Evolutionary conservation across 1,140 invertebrate species (phyloP).

Genomic region (Aphaenogaster rudis): DNA sequence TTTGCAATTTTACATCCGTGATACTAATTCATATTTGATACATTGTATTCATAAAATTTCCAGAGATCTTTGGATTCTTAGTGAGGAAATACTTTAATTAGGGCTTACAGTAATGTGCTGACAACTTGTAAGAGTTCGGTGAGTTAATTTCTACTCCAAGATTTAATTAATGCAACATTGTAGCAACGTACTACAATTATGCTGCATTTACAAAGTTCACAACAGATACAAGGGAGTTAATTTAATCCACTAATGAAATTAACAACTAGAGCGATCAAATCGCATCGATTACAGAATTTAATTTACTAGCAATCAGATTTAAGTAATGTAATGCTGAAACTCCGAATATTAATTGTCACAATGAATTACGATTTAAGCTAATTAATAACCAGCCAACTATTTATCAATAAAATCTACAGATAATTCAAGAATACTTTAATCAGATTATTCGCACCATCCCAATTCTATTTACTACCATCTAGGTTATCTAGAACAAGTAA

Average conservation of each 20-base stretch:
- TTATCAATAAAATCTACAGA: neutral
- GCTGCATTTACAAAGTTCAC: constrained; percentile 7
- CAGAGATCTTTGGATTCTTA: neutral
- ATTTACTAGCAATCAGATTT: constrained; percentile 22
- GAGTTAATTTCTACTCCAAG: neutral
- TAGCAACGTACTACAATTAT: neutral
- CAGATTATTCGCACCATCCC: neutral
- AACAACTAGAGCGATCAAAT: constrained; percentile 17
- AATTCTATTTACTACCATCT: constrained; percentile 8
- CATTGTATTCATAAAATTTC: neutral
- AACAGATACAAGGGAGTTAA: neutral
- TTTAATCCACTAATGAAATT: constrained; percentile 46
- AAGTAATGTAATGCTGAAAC: neutral
- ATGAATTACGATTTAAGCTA: constrained; percentile 18
- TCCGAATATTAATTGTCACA: constrained; percentile 1
- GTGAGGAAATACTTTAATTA: neutral
- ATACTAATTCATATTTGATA: neutral
- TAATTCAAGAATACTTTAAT: constrained; percentile 4
- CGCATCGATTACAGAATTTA: constrained; percentile 26
- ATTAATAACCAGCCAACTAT: neutral
- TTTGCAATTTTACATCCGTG: neutral
- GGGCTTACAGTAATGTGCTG: neutral
- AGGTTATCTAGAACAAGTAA: neutral
- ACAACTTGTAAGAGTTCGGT: neutral
- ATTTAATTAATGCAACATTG: constrained; percentile 22